Evolutionary conservation across 2,797 vertebrate genomes (phyloP), one percentile per base, ranked within the genome.

Genomic region (Eulemur mongoz): DNA sequence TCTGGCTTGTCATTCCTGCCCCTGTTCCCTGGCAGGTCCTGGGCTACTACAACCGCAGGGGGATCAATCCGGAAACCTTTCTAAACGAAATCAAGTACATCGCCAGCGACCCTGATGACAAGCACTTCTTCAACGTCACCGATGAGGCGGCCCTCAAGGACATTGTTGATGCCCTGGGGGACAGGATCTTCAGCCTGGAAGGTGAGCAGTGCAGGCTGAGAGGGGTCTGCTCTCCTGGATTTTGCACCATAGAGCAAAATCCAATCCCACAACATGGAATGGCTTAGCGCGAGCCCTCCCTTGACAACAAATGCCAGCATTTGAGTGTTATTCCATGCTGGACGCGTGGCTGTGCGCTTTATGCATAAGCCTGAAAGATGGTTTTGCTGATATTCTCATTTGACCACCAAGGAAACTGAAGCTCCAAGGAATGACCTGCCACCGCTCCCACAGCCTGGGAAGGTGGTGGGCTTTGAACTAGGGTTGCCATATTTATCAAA

Each of bases 131-230:
- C 91, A 99, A 99, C 0, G 99, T 99, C 98, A 99, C 99, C 0
- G 99, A 99, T 0, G 99, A 99, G 97, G 99, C 99, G 0, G 99
- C 99, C 0, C 98, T 99, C 95, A 99, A 99, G 97, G 99, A 99
- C 95, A 99, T 99, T 0, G 99, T 99, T 30, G 99, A 99, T 0
- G 99, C 99, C 0, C 99, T 99, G 12, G 99, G 99, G 81, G 99
- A 99, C 50, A 99, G 99, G 96, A 99, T 99, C 98, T 99, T 99
- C 98, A 99, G 99, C 98, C 98, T 99, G 98, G 99, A 99, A 99
- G 99, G 98, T 98, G 87, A 94, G 94, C 0, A 4, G 0, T 7
- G 69, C 59, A 4, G 22, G 1, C 45, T 2, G 0, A 67, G 30
- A 25, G 67, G 52, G 27, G 4, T 15, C 4, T 4, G 0, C 0